Evolutionary conservation across 2,797 vertebrate genomes (phyloP), one percentile per base, ranked within the genome.

Genomic region (Karalla daura): DNA sequence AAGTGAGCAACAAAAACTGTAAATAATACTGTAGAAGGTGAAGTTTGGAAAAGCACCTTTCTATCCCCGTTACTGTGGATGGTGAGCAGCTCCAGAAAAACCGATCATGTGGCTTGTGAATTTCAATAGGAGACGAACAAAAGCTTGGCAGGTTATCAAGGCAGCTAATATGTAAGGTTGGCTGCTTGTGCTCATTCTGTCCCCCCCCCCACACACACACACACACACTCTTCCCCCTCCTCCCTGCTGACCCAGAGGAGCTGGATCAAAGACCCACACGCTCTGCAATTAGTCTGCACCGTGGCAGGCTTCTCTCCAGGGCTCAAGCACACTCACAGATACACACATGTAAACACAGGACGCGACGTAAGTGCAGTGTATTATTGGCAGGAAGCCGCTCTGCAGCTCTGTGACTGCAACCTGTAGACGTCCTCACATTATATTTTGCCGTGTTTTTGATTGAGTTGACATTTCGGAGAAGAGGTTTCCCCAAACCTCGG

Each of bases 341-440:
- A 35, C 54, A 56, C 62, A 47, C 45, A 61, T 55, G 51, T 81
- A 82, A 77, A 89, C 82, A 87, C 80, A 87, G 86, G 85, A 88
- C 86, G 62, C 60, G 45, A 70, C 58, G 63, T 63, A 24, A 69
- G 53, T 61, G 33, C 47, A 69, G 53, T 61, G 33, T 50, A 18
- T 77, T 65, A 56, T 30, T 59, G 80, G 50, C 78, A 84, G 85
- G 78, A 88, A 85, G 82, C 41, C 21, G 43, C n/a, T n/a, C n/a
- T 35, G 69, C 80, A 70, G 44, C 27, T 44, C 63, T 27, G 17
- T 50, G 39, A 63, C 63, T 36, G 10, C 46, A 68, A 70, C 49
- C 51, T 54, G 51, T 15, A 77, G 35, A 53, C 20, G 14, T 21
- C 47, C 20, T 18, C 35, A 15, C 44, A 69, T 39, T 27, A 55